Conservation (phyloP, 2,888 invertebrate species). For the Dryobotodes eremita region DNA sequence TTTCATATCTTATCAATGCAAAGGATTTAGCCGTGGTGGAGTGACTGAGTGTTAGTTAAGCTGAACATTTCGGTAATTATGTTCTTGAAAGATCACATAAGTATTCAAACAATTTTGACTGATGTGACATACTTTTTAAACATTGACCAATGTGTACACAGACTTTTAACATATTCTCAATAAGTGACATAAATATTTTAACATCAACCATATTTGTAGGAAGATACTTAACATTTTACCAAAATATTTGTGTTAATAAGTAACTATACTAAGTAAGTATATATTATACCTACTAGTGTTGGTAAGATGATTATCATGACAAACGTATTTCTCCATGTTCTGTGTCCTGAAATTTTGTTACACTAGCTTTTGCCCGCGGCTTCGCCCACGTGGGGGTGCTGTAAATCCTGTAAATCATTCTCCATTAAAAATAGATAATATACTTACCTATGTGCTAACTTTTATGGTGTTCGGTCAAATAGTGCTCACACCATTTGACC, state of each 20-base stretch:
- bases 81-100: constrained; percentile 12
- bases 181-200: constrained; percentile 18
- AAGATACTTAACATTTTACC: constrained; percentile 8
- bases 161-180: constrained; percentile 34
- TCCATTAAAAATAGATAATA: too few species aligned
- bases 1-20: constrained; percentile 47
- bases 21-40: constrained; percentile 6
- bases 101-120: constrained; percentile 10
- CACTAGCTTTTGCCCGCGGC: too few species aligned
- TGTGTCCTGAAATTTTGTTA: too few species aligned
- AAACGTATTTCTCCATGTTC: neutral
- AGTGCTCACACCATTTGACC: too few species aligned
- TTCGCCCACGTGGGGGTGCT: too few species aligned
- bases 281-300: neutral
- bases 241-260: constrained; percentile 6
- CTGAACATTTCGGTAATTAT: constrained; percentile 20
- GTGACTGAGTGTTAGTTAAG: constrained; percentile 1
- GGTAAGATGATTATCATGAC: neutral
- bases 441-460: too few species aligned
- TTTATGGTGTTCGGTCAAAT: too few species aligned
- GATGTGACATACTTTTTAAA: constrained; percentile 28
- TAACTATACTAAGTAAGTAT: neutral
- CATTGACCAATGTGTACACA: constrained; percentile 25
- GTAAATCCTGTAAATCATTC: too few species aligned
- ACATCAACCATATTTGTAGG: neutral